Evolutionary conservation across 2,113 vertebrate genomes (phyloP).

Genomic region (Athene cunicularia): DNA sequence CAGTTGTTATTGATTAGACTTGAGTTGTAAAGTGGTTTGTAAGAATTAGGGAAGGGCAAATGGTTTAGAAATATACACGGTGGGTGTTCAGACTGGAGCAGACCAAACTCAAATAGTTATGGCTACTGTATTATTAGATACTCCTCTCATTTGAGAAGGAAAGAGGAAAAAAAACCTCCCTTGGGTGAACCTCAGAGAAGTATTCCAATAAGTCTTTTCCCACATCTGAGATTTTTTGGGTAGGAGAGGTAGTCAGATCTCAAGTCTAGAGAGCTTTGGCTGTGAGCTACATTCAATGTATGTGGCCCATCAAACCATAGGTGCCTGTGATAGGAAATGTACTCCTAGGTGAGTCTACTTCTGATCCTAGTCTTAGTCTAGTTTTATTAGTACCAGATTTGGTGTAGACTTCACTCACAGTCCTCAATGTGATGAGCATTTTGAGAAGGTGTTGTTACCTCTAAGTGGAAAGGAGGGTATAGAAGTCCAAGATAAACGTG

Average conservation of each 20-base stretch:
- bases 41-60: conserved; percentile 65
- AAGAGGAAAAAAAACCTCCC: not conserved
- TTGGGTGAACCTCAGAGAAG: not conserved
- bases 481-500: not conserved
- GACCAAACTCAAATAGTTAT: conserved; percentile 17
- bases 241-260: not conserved
- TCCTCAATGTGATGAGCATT: not conserved
- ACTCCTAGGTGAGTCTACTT: not conserved
- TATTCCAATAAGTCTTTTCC: not conserved
- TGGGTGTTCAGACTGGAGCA: conserved; percentile 63
- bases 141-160: not conserved
- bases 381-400: conserved; percentile 35
- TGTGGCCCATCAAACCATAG: conserved; percentile 52
- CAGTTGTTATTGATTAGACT: conserved; percentile 75
- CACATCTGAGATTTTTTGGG: not conserved
- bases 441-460: not conserved
- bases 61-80: conserved; percentile 53
- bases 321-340: conserved; percentile 42
- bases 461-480: not conserved
- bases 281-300: not conserved
- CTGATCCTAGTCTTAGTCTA: not conserved
- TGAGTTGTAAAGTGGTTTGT: conserved; percentile 68
- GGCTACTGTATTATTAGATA: conserved; percentile 13
- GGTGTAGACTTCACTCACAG: not conserved
- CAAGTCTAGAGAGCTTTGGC: not conserved